A percentile compares a stretch with the other conserved stretches of the same genome.
Conservation (phyloP, 2,113 vertebrate genomes). For the Sorex araneus region DNA sequence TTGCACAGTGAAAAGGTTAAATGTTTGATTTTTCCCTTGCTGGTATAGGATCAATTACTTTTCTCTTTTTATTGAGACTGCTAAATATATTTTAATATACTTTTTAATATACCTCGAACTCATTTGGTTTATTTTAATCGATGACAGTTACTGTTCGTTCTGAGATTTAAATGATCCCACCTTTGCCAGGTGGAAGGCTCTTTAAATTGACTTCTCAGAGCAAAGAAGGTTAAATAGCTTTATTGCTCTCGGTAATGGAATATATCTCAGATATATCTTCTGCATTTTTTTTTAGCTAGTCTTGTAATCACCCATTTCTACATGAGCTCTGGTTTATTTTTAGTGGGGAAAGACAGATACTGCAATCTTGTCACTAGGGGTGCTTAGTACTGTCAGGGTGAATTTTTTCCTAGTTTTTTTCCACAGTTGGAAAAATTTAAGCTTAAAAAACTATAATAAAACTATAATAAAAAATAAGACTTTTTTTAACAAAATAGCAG, state of each 20-base stretch:
- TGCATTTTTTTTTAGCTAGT: not conserved
- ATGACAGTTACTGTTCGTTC: not conserved
- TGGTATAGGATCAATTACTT: not conserved
- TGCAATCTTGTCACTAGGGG: not conserved
- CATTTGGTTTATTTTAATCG: not conserved
- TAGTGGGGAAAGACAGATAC: not conserved
- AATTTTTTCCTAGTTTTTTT: not conserved
- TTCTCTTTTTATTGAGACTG: not conserved
- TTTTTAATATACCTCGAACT: not conserved
- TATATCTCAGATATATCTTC: not conserved
- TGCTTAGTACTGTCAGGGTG: not conserved
- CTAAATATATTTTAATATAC: not conserved
- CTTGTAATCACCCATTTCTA: not conserved
- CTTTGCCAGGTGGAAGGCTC: not conserved
- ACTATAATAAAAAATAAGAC: no score
- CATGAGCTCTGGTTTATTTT: constrained; percentile 23
- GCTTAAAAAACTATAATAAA: no score
- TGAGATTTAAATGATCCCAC: not conserved
- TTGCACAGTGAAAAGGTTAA: not conserved
- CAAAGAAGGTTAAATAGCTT: not conserved
- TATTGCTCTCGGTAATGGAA: not conserved
- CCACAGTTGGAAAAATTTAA: not conserved
- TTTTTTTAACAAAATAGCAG: not conserved
- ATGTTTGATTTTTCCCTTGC: not conserved
- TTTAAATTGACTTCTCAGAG: not conserved